phyloP scores from a whole-genome alignment of 2,888 invertebrate genomes.

The Aphidius colemani region DNA sequence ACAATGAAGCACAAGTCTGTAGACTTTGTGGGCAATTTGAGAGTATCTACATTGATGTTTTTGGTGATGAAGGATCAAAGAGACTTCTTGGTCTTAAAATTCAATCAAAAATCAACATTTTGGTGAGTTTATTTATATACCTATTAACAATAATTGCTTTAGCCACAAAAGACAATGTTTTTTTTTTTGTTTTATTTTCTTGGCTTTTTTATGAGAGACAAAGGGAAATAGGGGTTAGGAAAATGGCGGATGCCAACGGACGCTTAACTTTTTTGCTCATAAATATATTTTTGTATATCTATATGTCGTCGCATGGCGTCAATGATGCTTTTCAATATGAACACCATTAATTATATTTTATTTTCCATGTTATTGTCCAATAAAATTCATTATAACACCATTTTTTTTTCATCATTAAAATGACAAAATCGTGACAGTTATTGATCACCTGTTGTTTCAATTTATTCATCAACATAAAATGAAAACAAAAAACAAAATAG shows the following conservation, averaged over 20 bases:
- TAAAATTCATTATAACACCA: neutral
- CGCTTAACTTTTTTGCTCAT: neutral
- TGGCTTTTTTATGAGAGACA: slow-evolving; percentile 6
- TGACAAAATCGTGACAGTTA: too few relatives aligned
- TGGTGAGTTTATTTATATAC: slow-evolving; percentile 45
- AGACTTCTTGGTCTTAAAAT: slow-evolving; percentile 53
- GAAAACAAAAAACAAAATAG: too few relatives aligned
- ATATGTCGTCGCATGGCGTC: too few relatives aligned
- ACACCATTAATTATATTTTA: neutral
- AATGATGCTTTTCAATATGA: neutral
- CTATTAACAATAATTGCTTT: neutral
- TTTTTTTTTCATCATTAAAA: neutral
- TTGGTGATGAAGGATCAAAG: slow-evolving; percentile 54
- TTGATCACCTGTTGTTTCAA: too few relatives aligned
- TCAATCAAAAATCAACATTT: slow-evolving; percentile 53
- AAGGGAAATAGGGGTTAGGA: slow-evolving; percentile 28
- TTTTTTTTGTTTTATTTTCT: slow-evolving; percentile 1
- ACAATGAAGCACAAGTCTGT: slow-evolving; percentile 51
- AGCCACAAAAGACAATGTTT: neutral
- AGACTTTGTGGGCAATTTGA: slow-evolving; percentile 54
- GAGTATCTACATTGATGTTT: slow-evolving; percentile 54
- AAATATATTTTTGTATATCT: too few relatives aligned
- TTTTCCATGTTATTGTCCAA: neutral
- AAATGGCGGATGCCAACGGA: slow-evolving; percentile 10
- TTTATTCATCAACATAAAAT: too few relatives aligned